Evolutionary conservation across 2,797 vertebrate genomes (phyloP).

Genomic region (Helicolenus hilgendorfi): DNA sequence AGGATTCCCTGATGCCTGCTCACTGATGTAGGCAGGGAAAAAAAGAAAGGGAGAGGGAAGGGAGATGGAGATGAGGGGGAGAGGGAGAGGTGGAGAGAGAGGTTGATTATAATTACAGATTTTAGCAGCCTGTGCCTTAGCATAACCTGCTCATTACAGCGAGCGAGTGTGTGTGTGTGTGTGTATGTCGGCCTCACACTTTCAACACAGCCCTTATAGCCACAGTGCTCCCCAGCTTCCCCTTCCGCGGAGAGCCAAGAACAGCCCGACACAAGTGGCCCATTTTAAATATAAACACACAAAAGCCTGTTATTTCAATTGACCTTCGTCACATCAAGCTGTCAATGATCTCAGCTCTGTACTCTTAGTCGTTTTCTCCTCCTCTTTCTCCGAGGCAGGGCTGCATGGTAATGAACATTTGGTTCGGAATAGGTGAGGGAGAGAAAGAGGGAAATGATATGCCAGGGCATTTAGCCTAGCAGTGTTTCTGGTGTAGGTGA

Average conservation of each 20-base stretch:
- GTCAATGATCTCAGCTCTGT: constrained; percentile 92
- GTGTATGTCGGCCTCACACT: constrained; percentile 59
- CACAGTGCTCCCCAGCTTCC: constrained; percentile 82
- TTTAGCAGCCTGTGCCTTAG: constrained; percentile 90
- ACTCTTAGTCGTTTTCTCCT: constrained; percentile 83
- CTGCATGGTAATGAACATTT: constrained; percentile 92
- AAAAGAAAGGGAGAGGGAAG: constrained; percentile 53
- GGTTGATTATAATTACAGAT: constrained; percentile 93
- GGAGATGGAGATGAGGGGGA: constrained; percentile 61
- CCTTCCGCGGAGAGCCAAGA: constrained; percentile 77
- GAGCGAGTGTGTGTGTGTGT: constrained; percentile 51
- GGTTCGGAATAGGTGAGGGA: constrained; percentile 84
- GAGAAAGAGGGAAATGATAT: constrained; percentile 85
- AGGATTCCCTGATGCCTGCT: constrained; percentile 85
- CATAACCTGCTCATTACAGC: constrained; percentile 92
- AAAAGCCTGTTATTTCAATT: constrained; percentile 94
- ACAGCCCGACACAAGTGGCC: constrained; percentile 87
- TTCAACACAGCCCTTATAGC: constrained; percentile 74
- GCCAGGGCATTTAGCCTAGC: constrained; percentile 90
- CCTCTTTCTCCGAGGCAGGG: constrained; percentile 84
- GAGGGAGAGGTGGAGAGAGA: constrained; percentile 72
- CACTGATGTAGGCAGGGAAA: constrained; percentile 75
- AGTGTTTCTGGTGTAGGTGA: constrained; percentile 89
- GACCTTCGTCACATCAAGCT: constrained; percentile 93
- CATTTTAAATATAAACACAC: constrained; percentile 92